A percentile compares a stretch with the other conserved stretches of the same genome.
phyloP scores from a whole-genome alignment of 35 echinoderm and acorn worm genomes.

The Acanthaster planci region DNA sequence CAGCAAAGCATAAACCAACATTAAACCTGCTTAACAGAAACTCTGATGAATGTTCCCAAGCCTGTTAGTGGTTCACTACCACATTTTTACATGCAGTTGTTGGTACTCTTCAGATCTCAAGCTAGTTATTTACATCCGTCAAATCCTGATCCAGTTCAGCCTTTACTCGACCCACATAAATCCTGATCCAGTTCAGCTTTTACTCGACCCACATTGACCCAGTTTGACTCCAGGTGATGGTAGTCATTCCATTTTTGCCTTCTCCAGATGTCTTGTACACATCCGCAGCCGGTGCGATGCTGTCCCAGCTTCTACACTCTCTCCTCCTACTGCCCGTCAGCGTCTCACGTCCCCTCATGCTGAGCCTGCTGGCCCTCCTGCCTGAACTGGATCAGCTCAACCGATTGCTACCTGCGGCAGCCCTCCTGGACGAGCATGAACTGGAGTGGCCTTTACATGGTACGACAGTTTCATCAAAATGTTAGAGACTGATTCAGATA shows the following conservation, averaged over 20 bases:
- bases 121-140: too few species aligned
- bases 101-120: too few species aligned
- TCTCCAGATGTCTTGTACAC: slow-evolving; percentile 79
- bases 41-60: too few species aligned
- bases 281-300: slow-evolving; percentile 93
- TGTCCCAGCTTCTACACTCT: slow-evolving; percentile 89
- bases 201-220: too few species aligned
- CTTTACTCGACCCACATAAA: too few species aligned
- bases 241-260: background rate
- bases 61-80: too few species aligned
- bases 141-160: too few species aligned
- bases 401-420: slow-evolving; percentile 74
- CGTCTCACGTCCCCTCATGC: slow-evolving; percentile 77
- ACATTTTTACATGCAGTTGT: too few species aligned
- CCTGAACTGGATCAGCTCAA: slow-evolving; percentile 90
- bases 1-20: too few species aligned
- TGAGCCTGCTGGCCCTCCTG: slow-evolving; percentile 67
- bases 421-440: slow-evolving; percentile 86
- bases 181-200: too few species aligned
- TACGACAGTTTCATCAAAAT: slow-evolving; percentile 40
- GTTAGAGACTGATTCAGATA: background rate
- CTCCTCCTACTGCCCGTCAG: slow-evolving; percentile 80
- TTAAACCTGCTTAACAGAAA: too few species aligned
- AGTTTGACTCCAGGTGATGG: too few species aligned
- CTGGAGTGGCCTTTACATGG: slow-evolving; percentile 93